A percentile compares a stretch with the other conserved stretches of the same genome.
Conservation (phyloP, 2,888 invertebrate genomes). For the Oegoconia quadripuncta region DNA sequence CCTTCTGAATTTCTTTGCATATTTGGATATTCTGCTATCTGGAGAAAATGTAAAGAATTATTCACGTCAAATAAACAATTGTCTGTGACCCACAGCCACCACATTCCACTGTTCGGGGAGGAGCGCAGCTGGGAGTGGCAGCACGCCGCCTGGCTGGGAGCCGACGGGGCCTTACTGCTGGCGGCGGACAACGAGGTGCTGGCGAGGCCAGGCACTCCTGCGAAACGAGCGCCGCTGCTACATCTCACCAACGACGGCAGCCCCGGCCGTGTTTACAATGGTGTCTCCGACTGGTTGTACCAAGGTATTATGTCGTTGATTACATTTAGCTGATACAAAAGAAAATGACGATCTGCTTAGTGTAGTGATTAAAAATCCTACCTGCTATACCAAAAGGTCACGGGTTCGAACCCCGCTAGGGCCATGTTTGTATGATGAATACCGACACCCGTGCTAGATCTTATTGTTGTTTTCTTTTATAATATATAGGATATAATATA, state of each 20-base stretch:
- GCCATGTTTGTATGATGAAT: too few species aligned
- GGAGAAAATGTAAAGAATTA: too few species aligned
- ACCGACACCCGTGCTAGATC: too few species aligned
- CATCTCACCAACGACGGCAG: constrained; percentile 87
- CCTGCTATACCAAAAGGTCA: too few species aligned
- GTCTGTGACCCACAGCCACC: constrained; percentile 81
- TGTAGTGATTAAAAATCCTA: too few species aligned
- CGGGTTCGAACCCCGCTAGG: too few species aligned
- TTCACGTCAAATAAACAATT: too few species aligned
- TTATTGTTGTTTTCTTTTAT: too few species aligned
- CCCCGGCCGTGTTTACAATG: constrained; percentile 92
- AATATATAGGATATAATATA: too few species aligned
- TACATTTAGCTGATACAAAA: not conserved
- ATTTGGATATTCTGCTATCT: too few species aligned
- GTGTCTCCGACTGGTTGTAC: constrained; percentile 97
- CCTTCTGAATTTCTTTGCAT: too few species aligned
- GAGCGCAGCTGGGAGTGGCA: constrained; percentile 85
- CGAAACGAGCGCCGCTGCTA: constrained; percentile 80
- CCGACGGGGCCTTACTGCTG: constrained; percentile 87
- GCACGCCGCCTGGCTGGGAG: constrained; percentile 90
- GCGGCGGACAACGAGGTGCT: constrained; percentile 94
- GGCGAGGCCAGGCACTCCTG: constrained; percentile 85
- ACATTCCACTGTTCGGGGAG: constrained; percentile 90
- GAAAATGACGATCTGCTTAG: too few species aligned
- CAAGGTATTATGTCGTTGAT: constrained; percentile 82